Conservation (phyloP, 2,113 vertebrate species). For the Cromileptes altivelis region DNA sequence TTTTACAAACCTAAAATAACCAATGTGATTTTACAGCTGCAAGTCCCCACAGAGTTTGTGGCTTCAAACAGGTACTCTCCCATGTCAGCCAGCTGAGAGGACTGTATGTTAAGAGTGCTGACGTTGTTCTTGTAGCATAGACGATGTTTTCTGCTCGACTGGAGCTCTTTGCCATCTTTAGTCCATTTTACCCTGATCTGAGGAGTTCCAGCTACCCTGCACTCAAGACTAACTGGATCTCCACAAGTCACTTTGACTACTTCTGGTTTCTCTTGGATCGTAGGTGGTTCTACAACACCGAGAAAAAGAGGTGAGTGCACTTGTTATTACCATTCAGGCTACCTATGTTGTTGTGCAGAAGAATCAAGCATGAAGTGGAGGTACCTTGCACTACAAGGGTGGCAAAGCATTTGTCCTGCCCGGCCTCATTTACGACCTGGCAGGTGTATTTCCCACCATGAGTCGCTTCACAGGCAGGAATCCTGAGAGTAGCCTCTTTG, state of each 20-base stretch:
- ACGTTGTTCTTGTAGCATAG: constrained; percentile 89
- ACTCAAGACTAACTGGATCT: constrained; percentile 92
- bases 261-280: constrained; percentile 90
- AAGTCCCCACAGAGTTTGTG: constrained; percentile 90
- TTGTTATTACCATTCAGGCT: background rate
- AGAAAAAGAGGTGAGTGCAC: constrained; percentile 27
- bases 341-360: background rate
- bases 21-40: constrained; percentile 88
- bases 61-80: constrained; percentile 91
- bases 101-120: constrained; percentile 89
- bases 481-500: constrained; percentile 84
- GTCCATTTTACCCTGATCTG: constrained; percentile 92
- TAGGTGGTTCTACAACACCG: constrained; percentile 88
- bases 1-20: constrained; percentile 91
- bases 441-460: constrained; percentile 92
- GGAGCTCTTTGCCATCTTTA: constrained; percentile 90
- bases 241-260: constrained; percentile 89
- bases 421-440: constrained; percentile 92
- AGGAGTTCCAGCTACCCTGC: constrained; percentile 90
- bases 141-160: constrained; percentile 88
- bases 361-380: background rate
- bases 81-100: constrained; percentile 87
- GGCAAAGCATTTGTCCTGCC: constrained; percentile 90
- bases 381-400: constrained; percentile 94
- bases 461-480: constrained; percentile 84